These are phyloP conservation scores for Aurelia sp. DNA, from an alignment of 30 jellyfish, hydroid and myxozoan genomes.

Conservation along the genomic window DNA sequence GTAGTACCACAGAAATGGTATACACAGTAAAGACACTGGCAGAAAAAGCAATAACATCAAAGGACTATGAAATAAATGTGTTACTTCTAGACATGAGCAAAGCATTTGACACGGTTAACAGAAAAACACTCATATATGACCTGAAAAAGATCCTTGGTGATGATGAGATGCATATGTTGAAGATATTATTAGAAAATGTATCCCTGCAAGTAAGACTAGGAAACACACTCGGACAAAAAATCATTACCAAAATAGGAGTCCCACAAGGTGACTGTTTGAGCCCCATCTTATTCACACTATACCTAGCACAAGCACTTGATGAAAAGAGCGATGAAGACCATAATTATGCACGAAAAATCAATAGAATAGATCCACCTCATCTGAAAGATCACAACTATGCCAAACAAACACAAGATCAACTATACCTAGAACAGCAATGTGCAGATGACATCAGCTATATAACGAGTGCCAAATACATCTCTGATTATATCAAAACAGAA, in stretches of 20 bases:
- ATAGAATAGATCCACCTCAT: background rate
- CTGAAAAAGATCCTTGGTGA: no score
- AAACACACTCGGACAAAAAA: background rate
- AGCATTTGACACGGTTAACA: background rate
- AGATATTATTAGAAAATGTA: background rate
- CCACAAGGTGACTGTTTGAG: slow-evolving; percentile 35
- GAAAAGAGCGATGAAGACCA: background rate
- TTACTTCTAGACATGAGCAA: slow-evolving; percentile 1
- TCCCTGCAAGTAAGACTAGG: no score
- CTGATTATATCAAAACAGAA: background rate
- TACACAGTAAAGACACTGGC: background rate
- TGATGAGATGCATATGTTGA: no score
- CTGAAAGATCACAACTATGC: background rate
- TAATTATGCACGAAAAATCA: background rate
- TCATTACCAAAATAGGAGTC: slow-evolving; percentile 8
- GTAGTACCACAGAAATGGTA: slow-evolving; percentile 39
- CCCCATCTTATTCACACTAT: slow-evolving; percentile 23
- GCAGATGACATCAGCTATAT: background rate
- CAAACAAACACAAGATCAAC: background rate
- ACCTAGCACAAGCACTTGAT: slow-evolving; percentile 26
- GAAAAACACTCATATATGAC: no score
- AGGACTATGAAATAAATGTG: background rate
- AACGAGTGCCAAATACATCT: background rate
- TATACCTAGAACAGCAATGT: background rate
- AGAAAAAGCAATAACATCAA: slow-evolving; percentile 8